These are phyloP conservation scores for Tachina grossa DNA, from an alignment of 2,888 invertebrate genomes.

Conservation along the genomic window DNA sequence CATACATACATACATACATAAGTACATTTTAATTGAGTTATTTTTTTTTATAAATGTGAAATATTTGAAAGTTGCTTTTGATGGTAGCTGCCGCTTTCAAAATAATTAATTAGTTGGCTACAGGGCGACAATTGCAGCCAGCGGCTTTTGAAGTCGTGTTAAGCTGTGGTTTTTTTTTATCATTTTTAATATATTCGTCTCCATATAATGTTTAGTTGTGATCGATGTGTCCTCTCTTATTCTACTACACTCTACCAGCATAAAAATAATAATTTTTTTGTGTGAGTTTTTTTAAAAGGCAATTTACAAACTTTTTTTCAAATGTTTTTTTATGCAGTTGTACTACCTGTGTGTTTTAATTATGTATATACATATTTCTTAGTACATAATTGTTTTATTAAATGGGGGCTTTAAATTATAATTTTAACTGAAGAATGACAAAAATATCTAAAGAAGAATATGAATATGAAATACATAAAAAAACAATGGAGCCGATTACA, in stretches of 20 bases:
- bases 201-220: slow-evolving; percentile 8
- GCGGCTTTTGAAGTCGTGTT: background rate
- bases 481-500: background rate
- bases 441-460: slow-evolving; percentile 4
- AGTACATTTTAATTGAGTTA: too few species aligned
- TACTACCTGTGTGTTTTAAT: slow-evolving; percentile 12
- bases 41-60: too few species aligned
- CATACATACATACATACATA: too few species aligned
- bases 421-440: background rate
- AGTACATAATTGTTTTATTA: slow-evolving; percentile 19
- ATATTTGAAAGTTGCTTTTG: too few species aligned
- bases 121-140: background rate
- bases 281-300: slow-evolving; percentile 24
- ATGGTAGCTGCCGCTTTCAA: too few species aligned
- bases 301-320: background rate
- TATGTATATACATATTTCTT: background rate
- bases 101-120: too few species aligned
- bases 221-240: background rate
- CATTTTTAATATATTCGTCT: too few species aligned
- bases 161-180: background rate
- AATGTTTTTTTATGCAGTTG: slow-evolving; percentile 1
- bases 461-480: background rate
- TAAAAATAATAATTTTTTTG: slow-evolving; percentile 24
- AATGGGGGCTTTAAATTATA: slow-evolving; percentile 31
- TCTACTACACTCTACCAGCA: slow-evolving; percentile 48